These are phyloP conservation scores for Carassius auratus DNA, from an alignment of 2,113 vertebrate genomes.

Conservation along the genomic window DNA sequence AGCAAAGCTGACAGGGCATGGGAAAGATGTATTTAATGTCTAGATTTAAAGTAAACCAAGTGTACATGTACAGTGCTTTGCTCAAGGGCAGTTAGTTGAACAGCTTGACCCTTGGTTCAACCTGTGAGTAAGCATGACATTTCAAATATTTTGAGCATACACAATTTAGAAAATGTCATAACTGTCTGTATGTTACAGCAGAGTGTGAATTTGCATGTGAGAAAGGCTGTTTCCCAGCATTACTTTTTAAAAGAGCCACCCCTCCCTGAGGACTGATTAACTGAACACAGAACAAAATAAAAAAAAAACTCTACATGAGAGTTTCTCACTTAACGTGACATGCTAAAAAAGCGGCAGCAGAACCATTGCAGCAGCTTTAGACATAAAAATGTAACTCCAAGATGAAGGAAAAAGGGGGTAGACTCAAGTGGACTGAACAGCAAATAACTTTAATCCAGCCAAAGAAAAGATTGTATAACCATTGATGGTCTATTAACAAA, in stretches of 20 bases:
- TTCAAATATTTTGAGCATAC: slow-evolving; percentile 48
- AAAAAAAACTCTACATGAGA: too few species aligned
- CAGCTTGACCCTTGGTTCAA: slow-evolving; percentile 15
- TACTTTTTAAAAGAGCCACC: slow-evolving; percentile 54
- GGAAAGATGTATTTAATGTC: neutral
- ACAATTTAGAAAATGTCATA: slow-evolving; percentile 50
- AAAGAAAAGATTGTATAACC: neutral
- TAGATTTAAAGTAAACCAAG: neutral
- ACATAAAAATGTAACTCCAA: neutral
- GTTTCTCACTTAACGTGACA: neutral
- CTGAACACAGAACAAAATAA: too few species aligned
- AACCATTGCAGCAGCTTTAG: neutral
- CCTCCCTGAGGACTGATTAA: slow-evolving; percentile 42
- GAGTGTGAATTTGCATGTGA: slow-evolving; percentile 54
- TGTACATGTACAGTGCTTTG: neutral
- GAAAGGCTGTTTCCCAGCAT: slow-evolving; percentile 19
- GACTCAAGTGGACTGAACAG: neutral
- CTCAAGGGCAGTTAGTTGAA: neutral
- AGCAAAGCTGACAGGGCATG: neutral
- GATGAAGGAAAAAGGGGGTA: neutral
- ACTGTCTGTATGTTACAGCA: slow-evolving; percentile 26
- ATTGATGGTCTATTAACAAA: neutral
- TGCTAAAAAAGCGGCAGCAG: neutral
- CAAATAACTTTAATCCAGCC: neutral
- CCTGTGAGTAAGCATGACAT: slow-evolving; percentile 52